Percentiles rank a stretch among this genome's conserved stretches.
Evolutionary conservation across 2,888 invertebrate species (phyloP).

Genomic region (Synergus japonicus): DNA sequence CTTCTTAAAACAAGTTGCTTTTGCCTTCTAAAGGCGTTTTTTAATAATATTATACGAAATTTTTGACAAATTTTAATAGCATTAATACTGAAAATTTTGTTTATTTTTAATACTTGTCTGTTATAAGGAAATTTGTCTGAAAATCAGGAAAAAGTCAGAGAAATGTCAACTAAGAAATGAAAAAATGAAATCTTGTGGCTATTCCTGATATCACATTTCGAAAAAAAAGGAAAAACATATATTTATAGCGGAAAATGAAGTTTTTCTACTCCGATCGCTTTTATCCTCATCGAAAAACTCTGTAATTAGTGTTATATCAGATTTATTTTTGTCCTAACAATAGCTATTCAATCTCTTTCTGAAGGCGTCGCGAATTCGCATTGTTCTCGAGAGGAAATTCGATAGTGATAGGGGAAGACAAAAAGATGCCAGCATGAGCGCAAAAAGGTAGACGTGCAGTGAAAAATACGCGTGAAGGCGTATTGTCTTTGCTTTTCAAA

Average conservation of each 20-base stretch:
- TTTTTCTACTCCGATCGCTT: neutral
- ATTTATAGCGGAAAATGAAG: no score
- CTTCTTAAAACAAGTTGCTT: neutral
- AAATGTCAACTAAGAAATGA: no score
- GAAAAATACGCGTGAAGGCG: neutral
- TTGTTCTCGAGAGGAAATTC: constrained; percentile 13
- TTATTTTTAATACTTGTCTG: no score
- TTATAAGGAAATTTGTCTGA: no score
- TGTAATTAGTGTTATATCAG: constrained; percentile 12
- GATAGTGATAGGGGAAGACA: constrained; percentile 23
- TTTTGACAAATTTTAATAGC: no score
- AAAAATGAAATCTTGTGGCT: no score
- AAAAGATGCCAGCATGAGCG: neutral
- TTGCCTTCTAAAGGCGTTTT: neutral
- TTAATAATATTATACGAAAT: neutral
- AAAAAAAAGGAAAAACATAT: no score
- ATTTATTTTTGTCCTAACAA: constrained; percentile 28
- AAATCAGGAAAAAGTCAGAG: no score
- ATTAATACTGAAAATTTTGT: no score
- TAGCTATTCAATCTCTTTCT: constrained; percentile 31
- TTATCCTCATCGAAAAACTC: neutral
- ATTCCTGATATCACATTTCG: no score
- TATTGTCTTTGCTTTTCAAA: neutral
- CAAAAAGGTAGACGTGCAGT: neutral
- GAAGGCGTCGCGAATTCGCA: constrained; percentile 11